A percentile compares a stretch with the other conserved stretches of the same genome.
phyloP scores from a whole-genome alignment of 2,113 vertebrate species.

The Megalops atlanticus region DNA sequence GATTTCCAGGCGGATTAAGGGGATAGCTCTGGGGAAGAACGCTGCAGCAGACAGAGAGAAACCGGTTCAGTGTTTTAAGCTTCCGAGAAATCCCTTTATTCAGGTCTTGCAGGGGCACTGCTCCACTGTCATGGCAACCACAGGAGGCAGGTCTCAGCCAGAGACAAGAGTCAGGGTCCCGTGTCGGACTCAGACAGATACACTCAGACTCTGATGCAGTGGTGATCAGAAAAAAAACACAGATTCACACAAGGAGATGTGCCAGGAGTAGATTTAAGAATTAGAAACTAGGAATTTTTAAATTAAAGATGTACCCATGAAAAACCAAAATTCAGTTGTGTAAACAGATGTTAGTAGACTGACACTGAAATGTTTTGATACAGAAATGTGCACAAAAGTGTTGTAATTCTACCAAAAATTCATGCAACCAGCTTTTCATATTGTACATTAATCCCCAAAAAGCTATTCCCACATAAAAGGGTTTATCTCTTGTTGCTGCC shows the following conservation, averaged over 20 bases:
- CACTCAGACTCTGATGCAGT: too few species aligned
- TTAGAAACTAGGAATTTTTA: too few species aligned
- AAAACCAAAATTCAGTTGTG: neutral
- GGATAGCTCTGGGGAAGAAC: neutral
- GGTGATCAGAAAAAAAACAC: neutral
- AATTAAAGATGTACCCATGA: neutral
- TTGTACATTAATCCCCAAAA: slow-evolving; percentile 1
- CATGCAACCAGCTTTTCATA: neutral
- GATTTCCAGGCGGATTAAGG: neutral
- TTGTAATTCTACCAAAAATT: neutral
- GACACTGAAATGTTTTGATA: neutral
- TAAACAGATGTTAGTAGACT: neutral
- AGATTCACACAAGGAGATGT: neutral
- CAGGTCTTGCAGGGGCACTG: neutral
- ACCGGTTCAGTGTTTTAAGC: neutral
- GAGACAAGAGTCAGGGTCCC: too few species aligned
- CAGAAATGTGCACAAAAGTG: neutral
- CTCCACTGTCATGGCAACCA: slow-evolving; percentile 4
- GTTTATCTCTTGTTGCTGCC: slow-evolving; percentile 11
- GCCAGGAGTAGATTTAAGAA: too few species aligned
- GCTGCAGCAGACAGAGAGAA: neutral
- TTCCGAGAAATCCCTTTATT: neutral
- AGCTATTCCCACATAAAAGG: slow-evolving; percentile 5
- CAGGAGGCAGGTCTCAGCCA: neutral
- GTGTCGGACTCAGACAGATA: too few species aligned